Evolutionary conservation across 2,888 invertebrate genomes (phyloP).

Genomic region (Parochlus steinenii): DNA sequence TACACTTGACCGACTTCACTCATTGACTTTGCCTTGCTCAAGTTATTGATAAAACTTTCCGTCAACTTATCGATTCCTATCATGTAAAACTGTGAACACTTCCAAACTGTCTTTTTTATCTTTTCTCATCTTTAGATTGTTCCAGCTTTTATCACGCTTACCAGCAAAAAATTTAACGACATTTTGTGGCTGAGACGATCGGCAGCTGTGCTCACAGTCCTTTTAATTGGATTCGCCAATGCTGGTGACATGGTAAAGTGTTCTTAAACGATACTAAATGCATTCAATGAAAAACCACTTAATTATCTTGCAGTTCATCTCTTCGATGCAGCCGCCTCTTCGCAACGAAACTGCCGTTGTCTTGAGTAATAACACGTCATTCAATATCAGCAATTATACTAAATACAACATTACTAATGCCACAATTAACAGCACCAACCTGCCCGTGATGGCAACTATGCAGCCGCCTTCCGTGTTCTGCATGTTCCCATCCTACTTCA

Average conservation of each 20-base stretch:
- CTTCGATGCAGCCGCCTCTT: too few species aligned
- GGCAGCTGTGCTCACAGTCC: slow-evolving; percentile 37
- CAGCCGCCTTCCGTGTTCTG: slow-evolving; percentile 29
- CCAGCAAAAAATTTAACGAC: slow-evolving; percentile 38
- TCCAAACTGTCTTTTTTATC: too few species aligned
- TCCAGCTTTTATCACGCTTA: slow-evolving; percentile 32
- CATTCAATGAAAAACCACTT: too few species aligned
- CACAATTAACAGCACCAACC: too few species aligned
- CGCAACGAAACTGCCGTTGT: slow-evolving; percentile 10
- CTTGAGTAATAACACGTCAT: background rate
- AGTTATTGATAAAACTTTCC: too few species aligned
- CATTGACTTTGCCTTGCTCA: too few species aligned
- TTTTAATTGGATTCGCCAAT: slow-evolving; percentile 39
- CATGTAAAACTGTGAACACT: too few species aligned
- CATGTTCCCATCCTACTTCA: slow-evolving; percentile 56
- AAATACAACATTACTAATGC: background rate
- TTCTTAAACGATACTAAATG: background rate
- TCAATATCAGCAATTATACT: background rate
- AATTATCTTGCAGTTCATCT: too few species aligned
- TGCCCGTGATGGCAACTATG: slow-evolving; percentile 23
- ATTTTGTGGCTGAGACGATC: slow-evolving; percentile 37
- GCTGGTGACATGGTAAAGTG: slow-evolving; percentile 41
- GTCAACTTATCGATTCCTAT: too few species aligned
- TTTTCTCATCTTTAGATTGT: slow-evolving; percentile 22
- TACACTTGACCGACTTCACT: too few species aligned